Conservation (phyloP, 2,797 vertebrate species). For the Eospalax fontanierii region DNA sequence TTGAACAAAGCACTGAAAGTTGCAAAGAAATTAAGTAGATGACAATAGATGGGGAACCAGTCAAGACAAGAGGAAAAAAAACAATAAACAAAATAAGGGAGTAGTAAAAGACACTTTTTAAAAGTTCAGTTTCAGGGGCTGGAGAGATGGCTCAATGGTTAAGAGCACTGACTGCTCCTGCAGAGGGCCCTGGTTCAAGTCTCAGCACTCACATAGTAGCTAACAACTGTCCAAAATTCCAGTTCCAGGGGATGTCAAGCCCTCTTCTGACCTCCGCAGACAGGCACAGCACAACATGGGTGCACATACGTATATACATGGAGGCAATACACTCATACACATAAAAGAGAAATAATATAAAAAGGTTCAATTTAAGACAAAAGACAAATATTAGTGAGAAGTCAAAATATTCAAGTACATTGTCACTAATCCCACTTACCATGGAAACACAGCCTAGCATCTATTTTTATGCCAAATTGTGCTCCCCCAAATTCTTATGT, state of each 20-base stretch:
- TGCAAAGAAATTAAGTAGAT: background rate
- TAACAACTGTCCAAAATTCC: too few species aligned
- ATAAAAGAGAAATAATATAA: too few species aligned
- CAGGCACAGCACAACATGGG: too few species aligned
- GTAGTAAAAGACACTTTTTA: background rate
- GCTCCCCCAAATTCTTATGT: background rate
- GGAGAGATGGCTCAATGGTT: too few species aligned
- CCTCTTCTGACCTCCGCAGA: too few species aligned
- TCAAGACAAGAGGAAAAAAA: background rate
- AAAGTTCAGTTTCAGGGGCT: background rate
- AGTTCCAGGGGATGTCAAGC: too few species aligned
- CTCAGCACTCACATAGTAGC: too few species aligned
- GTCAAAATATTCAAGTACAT: background rate
- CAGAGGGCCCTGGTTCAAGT: too few species aligned
- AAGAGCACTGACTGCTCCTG: too few species aligned
- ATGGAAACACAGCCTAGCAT: background rate
- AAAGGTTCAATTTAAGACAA: background rate
- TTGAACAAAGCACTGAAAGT: conserved; percentile 3
- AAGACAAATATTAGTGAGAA: background rate
- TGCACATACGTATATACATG: too few species aligned
- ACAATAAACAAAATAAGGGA: background rate
- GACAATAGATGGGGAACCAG: background rate
- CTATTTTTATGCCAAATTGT: background rate
- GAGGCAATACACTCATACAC: too few species aligned
- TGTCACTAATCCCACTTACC: background rate